Base-by-base conservation (phyloP, 2,888 invertebrate species). In the Pantelozetes paolii region DNA sequence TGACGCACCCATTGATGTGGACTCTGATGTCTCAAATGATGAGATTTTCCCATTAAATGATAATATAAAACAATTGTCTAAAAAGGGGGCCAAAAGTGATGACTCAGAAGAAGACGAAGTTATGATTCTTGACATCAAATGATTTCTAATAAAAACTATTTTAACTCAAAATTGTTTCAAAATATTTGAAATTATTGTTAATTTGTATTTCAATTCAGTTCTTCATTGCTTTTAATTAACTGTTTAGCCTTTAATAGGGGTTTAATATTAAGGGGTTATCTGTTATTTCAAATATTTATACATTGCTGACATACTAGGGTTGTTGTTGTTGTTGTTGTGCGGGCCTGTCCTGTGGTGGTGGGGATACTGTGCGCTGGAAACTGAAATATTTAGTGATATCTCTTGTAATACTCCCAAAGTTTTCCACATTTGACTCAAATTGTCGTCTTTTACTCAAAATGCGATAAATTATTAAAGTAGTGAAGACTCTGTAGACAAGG, bases 41-140 rank as follows among this genome's bases (percentile, higher is more conserved):
- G 62, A 62, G 18, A 62, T 62, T 6, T 18, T 62, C 2, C 57
- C 23, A 23, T 18, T 57, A 8, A n/a, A 23, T 11, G 23, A 8
- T 5, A 23, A 9, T 2, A 5, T 15, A 23, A 28, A 57, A 23
- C 11, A 57, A 57, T 13, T 23, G 57, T 5, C 23, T 3, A 23
- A 18, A 62, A 62, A 54, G 5, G 54, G 2, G 3, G 2, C 54
- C 6, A 62, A 62, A 62, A 62, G 62, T 62, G 62, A 62, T 62
- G 32, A 62, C 62, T 3, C 2, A 30, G 62, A 62, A 62, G 62
- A 62, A 30, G 62, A 62, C 3, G 62, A 62, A 13, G 26, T 62
- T 28, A 30, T 62, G 11, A 32, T 62, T 30, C 5, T 62, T 30
- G 62, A 30, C n/a, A 11, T 30, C 62, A 15, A 62, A 18, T 62